phyloP scores from a whole-genome alignment of 2,888 invertebrate species.

The Strigamia maritima region DNA sequence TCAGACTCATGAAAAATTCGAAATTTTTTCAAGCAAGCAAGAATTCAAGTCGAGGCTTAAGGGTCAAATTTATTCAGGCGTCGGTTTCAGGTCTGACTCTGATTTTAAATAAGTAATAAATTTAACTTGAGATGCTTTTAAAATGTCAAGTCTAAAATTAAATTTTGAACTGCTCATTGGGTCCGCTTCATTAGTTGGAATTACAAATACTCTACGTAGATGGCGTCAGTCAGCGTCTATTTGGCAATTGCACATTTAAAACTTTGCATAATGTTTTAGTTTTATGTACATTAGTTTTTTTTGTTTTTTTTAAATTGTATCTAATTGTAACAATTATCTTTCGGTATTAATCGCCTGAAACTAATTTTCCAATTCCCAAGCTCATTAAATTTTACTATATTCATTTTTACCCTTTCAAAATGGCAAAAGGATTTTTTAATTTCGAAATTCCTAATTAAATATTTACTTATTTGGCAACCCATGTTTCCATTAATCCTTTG shows the following conservation, averaged over 20 bases:
- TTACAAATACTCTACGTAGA: neutral
- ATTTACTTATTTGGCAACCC: neutral
- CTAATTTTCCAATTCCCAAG: no score
- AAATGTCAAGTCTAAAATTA: neutral
- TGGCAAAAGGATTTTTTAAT: neutral
- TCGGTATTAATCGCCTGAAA: no score
- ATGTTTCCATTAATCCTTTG: constrained; percentile 7
- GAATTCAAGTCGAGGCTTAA: no score
- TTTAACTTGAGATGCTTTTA: no score
- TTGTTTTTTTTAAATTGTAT: neutral
- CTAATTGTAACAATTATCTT: no score
- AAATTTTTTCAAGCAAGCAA: no score
- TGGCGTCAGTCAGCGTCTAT: neutral
- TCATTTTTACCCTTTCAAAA: neutral
- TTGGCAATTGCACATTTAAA: neutral
- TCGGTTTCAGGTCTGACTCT: no score
- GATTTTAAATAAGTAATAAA: no score
- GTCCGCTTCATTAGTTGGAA: neutral
- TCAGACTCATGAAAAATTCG: no score
- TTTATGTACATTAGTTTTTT: neutral
- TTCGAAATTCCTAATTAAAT: neutral
- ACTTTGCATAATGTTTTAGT: neutral
- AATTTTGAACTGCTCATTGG: neutral
- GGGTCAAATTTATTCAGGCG: no score
- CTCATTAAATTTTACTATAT: no score